These are phyloP conservation scores for Ypsolopha scabrella DNA, from an alignment of 2,888 invertebrate species.

Conservation along the genomic window DNA sequence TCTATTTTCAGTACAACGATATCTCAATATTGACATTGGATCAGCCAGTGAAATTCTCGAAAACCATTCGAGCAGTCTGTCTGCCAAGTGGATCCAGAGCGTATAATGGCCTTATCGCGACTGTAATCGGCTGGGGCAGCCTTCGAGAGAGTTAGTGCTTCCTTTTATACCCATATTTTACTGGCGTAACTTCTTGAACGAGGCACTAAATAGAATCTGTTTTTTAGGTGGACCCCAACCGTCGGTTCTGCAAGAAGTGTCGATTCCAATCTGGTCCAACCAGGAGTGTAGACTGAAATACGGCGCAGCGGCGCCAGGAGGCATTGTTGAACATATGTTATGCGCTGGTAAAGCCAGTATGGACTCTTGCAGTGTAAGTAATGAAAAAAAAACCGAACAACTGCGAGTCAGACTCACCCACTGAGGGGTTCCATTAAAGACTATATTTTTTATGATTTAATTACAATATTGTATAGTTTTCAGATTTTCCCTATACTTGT, in stretches of 20 bases:
- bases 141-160: slow-evolving; percentile 76
- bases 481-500: too few species aligned
- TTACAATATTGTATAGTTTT: too few species aligned
- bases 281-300: slow-evolving; percentile 82
- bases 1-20: slow-evolving; percentile 79
- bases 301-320: slow-evolving; percentile 88
- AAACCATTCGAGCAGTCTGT: slow-evolving; percentile 82
- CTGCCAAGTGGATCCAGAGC: slow-evolving; percentile 73
- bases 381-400: too few species aligned
- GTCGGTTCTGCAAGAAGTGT: slow-evolving; percentile 83
- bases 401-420: too few species aligned
- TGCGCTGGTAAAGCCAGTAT: slow-evolving; percentile 87
- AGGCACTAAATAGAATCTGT: not conserved
- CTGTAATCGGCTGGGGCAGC: slow-evolving; percentile 92
- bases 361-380: slow-evolving; percentile 91
- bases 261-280: slow-evolving; percentile 87
- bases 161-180: not conserved
- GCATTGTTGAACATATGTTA: slow-evolving; percentile 88
- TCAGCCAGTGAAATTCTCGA: slow-evolving; percentile 79
- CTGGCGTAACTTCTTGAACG: not conserved
- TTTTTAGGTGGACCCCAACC: slow-evolving; percentile 83
- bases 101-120: slow-evolving; percentile 79
- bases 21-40: slow-evolving; percentile 84
- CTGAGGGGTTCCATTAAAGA: too few species aligned
- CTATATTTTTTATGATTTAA: too few species aligned